Evolutionary conservation across 2,113 vertebrate genomes (phyloP).

Genomic region (Rhinoderma darwinii): DNA sequence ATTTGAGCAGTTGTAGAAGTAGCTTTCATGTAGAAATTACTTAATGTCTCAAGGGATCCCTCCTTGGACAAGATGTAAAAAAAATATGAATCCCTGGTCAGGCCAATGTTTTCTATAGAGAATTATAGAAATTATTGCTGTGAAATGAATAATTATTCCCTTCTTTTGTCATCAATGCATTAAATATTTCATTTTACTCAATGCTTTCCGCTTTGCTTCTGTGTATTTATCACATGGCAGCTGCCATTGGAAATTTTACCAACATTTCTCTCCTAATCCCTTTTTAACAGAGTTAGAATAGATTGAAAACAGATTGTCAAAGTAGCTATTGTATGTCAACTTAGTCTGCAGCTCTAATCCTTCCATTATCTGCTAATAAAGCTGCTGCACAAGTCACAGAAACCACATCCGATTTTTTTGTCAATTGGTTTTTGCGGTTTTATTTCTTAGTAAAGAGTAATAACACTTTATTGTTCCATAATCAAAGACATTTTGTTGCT

Average conservation of each 20-base stretch:
- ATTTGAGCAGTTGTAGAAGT: no score
- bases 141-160: not conserved
- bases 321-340: constrained; percentile 41
- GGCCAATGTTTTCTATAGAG: not conserved
- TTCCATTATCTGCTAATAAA: constrained; percentile 54
- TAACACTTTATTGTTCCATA: not conserved
- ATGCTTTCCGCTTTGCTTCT: not conserved
- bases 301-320: constrained; percentile 56
- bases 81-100: not conserved
- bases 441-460: not conserved
- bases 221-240: not conserved
- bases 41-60: no score
- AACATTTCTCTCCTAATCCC: constrained; percentile 52
- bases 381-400: constrained; percentile 52
- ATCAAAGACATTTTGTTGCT: constrained; percentile 22
- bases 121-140: not conserved
- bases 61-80: no score
- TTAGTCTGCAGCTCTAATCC: constrained; percentile 27
- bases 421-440: constrained; percentile 33
- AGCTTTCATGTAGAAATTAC: no score
- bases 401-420: constrained; percentile 41
- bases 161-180: not conserved
- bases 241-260: constrained; percentile 19
- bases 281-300: constrained; percentile 59
- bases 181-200: not conserved